These are phyloP conservation scores for Synanthedon myopaeformis DNA, from an alignment of 2,888 invertebrate genomes.

Conservation along the genomic window DNA sequence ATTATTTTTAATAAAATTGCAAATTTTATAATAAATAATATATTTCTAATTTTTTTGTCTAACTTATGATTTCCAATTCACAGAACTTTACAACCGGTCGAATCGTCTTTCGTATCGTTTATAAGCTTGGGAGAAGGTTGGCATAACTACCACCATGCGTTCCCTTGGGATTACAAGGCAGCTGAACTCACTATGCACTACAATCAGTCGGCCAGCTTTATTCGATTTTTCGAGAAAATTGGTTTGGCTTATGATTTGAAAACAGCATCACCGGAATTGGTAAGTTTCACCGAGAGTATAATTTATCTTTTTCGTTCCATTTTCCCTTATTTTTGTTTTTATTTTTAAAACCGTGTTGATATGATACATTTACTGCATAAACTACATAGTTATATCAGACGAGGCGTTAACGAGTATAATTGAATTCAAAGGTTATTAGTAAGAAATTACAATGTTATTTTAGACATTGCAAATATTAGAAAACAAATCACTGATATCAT, in stretches of 20 bases:
- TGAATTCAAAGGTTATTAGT: too few species aligned
- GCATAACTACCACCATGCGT: slow-evolving; percentile 88
- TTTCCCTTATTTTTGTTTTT: too few species aligned
- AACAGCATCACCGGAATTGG: slow-evolving; percentile 7
- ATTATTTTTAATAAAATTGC: too few species aligned
- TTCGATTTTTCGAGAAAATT: slow-evolving; percentile 58
- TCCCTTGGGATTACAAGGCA: slow-evolving; percentile 87
- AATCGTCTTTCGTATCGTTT: slow-evolving; percentile 74
- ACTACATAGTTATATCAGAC: too few species aligned
- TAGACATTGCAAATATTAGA: too few species aligned
- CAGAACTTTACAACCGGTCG: slow-evolving; percentile 76
- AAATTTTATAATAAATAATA: too few species aligned
- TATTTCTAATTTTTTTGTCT: not conserved
- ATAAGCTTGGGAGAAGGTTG: slow-evolving; percentile 80
- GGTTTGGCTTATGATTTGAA: slow-evolving; percentile 70
- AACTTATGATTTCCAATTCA: slow-evolving; percentile 39
- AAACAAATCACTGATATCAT: not conserved
- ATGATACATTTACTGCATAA: too few species aligned
- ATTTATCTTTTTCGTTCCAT: too few species aligned
- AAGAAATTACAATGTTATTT: too few species aligned
- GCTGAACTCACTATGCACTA: slow-evolving; percentile 74
- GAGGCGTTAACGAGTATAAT: too few species aligned
- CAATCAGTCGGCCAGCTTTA: slow-evolving; percentile 66
- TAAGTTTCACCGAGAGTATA: not conserved
- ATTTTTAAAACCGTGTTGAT: too few species aligned